Conservation (phyloP, 1,140 invertebrate genomes). For the Chironomus striatipennis region DNA sequence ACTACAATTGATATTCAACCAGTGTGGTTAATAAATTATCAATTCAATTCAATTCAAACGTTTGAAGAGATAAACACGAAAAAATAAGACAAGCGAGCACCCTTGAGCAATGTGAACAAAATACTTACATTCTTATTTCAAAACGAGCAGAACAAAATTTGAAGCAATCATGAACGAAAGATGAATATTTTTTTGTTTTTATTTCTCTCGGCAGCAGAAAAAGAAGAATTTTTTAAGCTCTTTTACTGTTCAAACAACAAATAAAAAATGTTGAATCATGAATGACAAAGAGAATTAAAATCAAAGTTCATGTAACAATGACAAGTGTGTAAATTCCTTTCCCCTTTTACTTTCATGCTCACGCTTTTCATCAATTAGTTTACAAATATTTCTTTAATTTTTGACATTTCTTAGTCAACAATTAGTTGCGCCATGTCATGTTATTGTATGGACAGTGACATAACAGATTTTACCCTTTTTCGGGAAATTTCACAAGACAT, state of each 20-base stretch:
- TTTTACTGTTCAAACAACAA: not conserved
- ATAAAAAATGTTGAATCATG: not conserved
- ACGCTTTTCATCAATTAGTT: conserved; percentile 20
- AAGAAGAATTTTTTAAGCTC: not conserved
- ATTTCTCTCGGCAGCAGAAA: not conserved
- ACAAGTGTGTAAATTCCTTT: not conserved
- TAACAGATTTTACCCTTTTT: not conserved
- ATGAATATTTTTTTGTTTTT: not conserved
- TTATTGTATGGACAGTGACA: conserved; percentile 18
- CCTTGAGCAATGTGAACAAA: no score
- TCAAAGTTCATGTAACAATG: conserved; percentile 22
- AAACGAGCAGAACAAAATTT: no score
- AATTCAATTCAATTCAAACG: no score
- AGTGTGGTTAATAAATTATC: no score
- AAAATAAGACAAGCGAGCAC: no score
- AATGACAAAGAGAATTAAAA: conserved; percentile 22
- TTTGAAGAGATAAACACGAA: no score
- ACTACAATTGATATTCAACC: no score
- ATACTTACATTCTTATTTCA: no score
- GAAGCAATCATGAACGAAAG: no score
- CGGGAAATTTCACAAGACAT: not conserved
- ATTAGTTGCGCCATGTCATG: conserved; percentile 20
- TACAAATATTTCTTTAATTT: not conserved
- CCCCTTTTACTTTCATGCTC: not conserved
- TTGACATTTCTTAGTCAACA: not conserved